Conservation (phyloP, 1,140 invertebrate genomes). For the Psilanteris sp. region DNA sequence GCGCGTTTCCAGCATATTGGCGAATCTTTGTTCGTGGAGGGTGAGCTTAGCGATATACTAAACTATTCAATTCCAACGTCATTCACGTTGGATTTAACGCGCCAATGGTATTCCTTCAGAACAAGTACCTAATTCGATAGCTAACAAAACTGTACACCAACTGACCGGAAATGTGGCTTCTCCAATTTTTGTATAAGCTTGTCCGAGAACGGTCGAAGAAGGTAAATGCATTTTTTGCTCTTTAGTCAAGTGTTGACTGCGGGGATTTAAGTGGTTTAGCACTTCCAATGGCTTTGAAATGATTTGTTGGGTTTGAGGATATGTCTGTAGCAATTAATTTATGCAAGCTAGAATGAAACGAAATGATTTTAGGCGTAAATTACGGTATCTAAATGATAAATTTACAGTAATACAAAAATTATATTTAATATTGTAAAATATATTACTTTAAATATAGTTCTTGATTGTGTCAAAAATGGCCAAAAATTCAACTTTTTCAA, state of each 20-base stretch:
- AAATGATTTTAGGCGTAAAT: no score
- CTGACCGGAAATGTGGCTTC: constrained; percentile 70
- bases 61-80: constrained; percentile 66
- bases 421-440: no score
- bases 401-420: no score
- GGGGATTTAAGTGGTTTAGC: constrained; percentile 7
- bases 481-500: no score
- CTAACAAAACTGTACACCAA: constrained; percentile 70
- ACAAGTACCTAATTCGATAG: constrained; percentile 75
- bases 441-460: no score
- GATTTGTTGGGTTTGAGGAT: no score
- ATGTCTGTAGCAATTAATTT: no score
- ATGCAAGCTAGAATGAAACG: no score
- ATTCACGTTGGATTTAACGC: constrained; percentile 62
- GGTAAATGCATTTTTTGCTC: no score
- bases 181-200: constrained; percentile 19
- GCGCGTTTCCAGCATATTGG: constrained; percentile 27
- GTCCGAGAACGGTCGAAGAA: constrained; percentile 34
- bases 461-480: no score
- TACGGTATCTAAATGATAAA: no score
- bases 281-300: no score
- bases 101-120: constrained; percentile 67
- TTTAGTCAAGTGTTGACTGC: constrained; percentile 18
- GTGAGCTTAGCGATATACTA: constrained; percentile 1
- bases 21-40: constrained; percentile 23